Evolutionary conservation across 2,113 vertebrate species (phyloP).

Genomic region (Carassius gibelio): DNA sequence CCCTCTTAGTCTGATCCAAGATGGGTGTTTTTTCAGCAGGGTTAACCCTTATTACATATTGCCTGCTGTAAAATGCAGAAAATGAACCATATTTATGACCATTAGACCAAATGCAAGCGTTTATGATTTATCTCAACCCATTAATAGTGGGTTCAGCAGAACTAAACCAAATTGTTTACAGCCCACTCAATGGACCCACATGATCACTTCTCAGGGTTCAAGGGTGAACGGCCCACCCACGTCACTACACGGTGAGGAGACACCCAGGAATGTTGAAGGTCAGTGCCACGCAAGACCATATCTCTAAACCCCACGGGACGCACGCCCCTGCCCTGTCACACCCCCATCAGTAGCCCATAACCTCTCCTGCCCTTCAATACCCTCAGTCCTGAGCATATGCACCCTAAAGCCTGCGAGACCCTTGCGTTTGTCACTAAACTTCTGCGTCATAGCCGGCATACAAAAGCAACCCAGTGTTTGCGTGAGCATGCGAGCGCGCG

Average conservation of each 20-base stretch:
- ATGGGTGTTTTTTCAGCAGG: too few relatives aligned
- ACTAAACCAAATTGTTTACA: constrained; percentile 65
- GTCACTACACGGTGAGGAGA: constrained; percentile 62
- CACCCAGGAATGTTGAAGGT: constrained; percentile 67
- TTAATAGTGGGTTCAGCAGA: constrained; percentile 55
- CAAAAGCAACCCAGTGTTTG: constrained; percentile 53
- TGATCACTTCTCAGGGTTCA: constrained; percentile 62
- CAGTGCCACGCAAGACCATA: constrained; percentile 59
- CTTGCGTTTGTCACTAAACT: constrained; percentile 62
- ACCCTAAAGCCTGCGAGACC: constrained; percentile 70
- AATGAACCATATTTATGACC: not conserved
- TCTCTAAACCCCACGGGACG: constrained; percentile 58
- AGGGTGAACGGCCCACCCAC: constrained; percentile 74
- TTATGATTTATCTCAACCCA: constrained; percentile 24
- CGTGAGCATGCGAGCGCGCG: constrained; percentile 65
- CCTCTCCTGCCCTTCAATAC: constrained; percentile 57
- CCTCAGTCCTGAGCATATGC: constrained; percentile 65
- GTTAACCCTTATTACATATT: not conserved
- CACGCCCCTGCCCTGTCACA: constrained; percentile 66
- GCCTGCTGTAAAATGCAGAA: not conserved
- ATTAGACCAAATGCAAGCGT: constrained; percentile 43
- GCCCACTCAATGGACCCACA: constrained; percentile 64
- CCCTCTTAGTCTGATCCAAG: not conserved
- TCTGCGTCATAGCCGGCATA: constrained; percentile 68
- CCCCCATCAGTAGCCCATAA: constrained; percentile 64